A percentile compares a stretch with the other conserved stretches of the same genome.
Conservation (phyloP, 2,888 invertebrate species). For the Siphlonurus alternatus region DNA sequence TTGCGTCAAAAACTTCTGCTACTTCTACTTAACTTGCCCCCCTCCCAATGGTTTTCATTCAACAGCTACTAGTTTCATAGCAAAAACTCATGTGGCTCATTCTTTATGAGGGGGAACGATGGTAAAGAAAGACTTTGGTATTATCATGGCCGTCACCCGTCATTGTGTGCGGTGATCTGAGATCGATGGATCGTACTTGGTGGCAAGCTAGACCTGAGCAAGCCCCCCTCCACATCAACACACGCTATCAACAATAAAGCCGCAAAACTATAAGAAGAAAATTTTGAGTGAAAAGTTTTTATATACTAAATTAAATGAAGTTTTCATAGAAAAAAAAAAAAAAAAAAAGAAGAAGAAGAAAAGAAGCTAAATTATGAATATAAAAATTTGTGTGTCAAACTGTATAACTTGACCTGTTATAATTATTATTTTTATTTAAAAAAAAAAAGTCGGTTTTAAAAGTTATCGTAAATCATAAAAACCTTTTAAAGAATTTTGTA, state of each 20-base stretch:
- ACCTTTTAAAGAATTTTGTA: not conserved
- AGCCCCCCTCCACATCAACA: too few relatives aligned
- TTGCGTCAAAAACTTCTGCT: not conserved
- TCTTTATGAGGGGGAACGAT: too few relatives aligned
- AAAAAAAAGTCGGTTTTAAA: not conserved
- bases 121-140: not conserved
- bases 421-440: not conserved
- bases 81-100: too few relatives aligned
- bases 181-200: not conserved
- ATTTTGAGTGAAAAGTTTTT: not conserved
- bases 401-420: not conserved
- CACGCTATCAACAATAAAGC: not conserved
- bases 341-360: too few relatives aligned
- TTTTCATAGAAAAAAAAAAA: too few relatives aligned
- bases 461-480: not conserved
- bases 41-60: not conserved
- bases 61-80: not conserved
- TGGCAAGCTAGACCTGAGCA: too few relatives aligned
- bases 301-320: too few relatives aligned
- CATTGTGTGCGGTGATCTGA: not conserved
- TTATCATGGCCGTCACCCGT: not conserved
- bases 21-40: too few relatives aligned
- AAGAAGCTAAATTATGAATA: not conserved
- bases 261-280: not conserved
- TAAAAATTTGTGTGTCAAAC: not conserved